A percentile compares a stretch with the other conserved stretches of the same genome.
Conservation (phyloP, 1,140 invertebrate species). For the Drosophila pseudoobscura region DNA sequence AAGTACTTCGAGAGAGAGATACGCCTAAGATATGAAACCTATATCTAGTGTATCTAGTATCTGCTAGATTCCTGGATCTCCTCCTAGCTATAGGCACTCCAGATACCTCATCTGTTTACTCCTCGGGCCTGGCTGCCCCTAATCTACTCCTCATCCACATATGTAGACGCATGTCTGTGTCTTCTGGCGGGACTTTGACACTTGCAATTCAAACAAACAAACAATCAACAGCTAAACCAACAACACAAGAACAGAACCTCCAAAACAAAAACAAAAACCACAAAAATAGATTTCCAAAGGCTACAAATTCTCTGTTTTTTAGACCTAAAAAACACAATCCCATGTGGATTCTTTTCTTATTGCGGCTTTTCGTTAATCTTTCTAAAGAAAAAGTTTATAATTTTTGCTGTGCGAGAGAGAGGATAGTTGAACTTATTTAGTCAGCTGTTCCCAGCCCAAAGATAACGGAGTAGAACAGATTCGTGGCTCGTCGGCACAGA, state of each 20-base stretch:
- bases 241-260: slow-evolving; percentile 27
- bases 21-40: too few relatives aligned
- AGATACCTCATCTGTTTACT: too few relatives aligned
- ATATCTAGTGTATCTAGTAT: too few relatives aligned
- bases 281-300: slow-evolving; percentile 8
- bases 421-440: background rate
- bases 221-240: slow-evolving; percentile 34
- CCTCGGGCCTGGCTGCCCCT: too few relatives aligned
- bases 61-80: too few relatives aligned
- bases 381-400: slow-evolving; percentile 23
- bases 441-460: background rate
- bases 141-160: too few relatives aligned
- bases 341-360: too few relatives aligned
- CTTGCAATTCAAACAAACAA: slow-evolving; percentile 24
- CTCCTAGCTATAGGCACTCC: too few relatives aligned
- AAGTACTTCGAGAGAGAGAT: too few relatives aligned
- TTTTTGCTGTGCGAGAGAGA: background rate
- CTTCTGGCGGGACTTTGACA: too few relatives aligned
- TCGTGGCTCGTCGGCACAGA: too few relatives aligned
- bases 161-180: too few relatives aligned
- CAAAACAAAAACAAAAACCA: slow-evolving; percentile 14
- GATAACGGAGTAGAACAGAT: background rate
- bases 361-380: slow-evolving; percentile 50
- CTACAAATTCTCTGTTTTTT: background rate
- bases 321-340: background rate